Conservation (phyloP, 1,140 invertebrate genomes). For the Trinorchestia longiramus region DNA sequence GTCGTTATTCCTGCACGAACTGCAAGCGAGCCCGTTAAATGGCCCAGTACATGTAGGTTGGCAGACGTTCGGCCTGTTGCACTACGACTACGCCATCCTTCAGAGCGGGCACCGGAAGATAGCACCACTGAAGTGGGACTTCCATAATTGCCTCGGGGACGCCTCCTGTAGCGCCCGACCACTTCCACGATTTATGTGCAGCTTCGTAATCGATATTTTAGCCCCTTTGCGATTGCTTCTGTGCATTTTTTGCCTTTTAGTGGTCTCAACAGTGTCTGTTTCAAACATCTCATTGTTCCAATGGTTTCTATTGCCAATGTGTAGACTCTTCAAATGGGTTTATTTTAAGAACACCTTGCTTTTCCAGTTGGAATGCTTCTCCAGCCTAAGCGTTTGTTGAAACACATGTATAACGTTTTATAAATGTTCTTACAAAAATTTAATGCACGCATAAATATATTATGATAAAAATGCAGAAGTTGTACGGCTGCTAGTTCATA, state of each 20-base stretch:
- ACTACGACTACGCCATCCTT: neutral
- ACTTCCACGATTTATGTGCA: neutral
- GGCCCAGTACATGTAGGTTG: neutral
- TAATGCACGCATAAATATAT: too few relatives aligned
- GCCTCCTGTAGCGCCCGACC: neutral
- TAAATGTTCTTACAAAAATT: too few relatives aligned
- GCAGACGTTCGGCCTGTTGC: neutral
- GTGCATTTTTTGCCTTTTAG: neutral
- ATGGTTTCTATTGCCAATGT: neutral
- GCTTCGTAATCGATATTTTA: neutral
- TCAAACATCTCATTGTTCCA: neutral
- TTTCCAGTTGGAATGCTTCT: neutral
- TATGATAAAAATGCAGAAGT: too few relatives aligned
- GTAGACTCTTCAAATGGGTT: neutral
- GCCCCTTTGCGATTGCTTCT: neutral
- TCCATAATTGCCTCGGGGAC: constrained; percentile 16
- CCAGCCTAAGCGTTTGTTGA: too few relatives aligned
- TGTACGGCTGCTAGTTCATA: too few relatives aligned
- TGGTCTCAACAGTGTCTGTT: neutral
- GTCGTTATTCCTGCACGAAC: too few relatives aligned
- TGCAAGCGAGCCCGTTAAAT: too few relatives aligned
- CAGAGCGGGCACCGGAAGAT: neutral
- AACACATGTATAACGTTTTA: too few relatives aligned
- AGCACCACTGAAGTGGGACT: neutral
- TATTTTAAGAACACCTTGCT: neutral